Evolutionary conservation across 2,797 vertebrate species (phyloP).

Genomic region (Ceryle rudis): DNA sequence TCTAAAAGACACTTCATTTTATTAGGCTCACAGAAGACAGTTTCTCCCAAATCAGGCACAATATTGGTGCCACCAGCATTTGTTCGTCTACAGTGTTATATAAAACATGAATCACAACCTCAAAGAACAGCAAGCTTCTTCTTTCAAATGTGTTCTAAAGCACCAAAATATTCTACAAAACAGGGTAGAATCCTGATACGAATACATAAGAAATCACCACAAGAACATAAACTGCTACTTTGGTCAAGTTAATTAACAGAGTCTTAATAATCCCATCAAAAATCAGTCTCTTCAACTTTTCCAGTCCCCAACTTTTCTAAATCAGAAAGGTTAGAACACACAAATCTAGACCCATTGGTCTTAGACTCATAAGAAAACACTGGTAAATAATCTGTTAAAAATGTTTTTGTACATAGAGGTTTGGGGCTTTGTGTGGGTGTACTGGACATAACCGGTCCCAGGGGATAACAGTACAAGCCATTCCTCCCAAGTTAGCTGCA

Average conservation of each 20-base stretch:
- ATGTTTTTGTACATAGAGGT: not conserved
- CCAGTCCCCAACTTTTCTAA: not conserved
- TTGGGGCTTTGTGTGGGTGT: not conserved
- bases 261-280: not conserved
- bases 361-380: not conserved
- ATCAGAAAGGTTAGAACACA: not conserved
- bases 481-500: not conserved
- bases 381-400: not conserved
- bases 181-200: not conserved
- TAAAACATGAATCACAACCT: not conserved
- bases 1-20: not conserved
- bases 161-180: not conserved
- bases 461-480: not conserved
- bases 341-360: not conserved
- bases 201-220: not conserved
- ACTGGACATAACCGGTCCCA: not conserved
- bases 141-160: not conserved
- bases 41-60: not conserved
- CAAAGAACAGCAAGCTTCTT: not conserved
- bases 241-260: not conserved
- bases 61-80: not conserved
- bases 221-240: not conserved
- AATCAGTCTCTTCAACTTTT: not conserved
- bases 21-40: not conserved
- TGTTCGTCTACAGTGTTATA: not conserved